Percentiles rank a stretch among this genome's conserved stretches.
Conservation (phyloP, 2,113 vertebrate genomes). For the Cyprinodon brontotheroides region DNA sequence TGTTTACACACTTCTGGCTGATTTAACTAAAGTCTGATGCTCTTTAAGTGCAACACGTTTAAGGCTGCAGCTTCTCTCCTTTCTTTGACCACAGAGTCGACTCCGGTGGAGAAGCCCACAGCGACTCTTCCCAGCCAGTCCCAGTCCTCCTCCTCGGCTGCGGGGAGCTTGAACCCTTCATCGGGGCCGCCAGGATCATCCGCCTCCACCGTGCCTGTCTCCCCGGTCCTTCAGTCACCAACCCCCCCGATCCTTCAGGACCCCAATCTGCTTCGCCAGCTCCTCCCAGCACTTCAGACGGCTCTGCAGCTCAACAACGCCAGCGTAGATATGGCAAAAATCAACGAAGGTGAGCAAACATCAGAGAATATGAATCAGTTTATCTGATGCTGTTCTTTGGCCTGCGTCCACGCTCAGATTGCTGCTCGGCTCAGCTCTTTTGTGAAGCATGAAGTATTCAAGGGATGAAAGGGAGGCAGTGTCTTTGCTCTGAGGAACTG, state of each 20-base stretch:
- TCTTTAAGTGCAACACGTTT: neutral
- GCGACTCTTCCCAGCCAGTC: conserved; percentile 83
- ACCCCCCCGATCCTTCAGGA: conserved; percentile 95
- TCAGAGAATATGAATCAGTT: neutral
- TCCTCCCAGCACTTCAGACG: conserved; percentile 96
- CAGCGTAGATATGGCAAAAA: conserved; percentile 98
- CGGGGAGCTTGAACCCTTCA: conserved; percentile 82
- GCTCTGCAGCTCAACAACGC: conserved; percentile 98
- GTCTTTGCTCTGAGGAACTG: too few species aligned
- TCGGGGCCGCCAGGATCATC: conserved; percentile 76
- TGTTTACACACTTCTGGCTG: too few species aligned
- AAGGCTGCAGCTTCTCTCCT: neutral
- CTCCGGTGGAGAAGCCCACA: conserved; percentile 88
- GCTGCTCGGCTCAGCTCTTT: neutral
- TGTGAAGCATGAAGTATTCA: too few species aligned
- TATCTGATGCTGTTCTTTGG: neutral
- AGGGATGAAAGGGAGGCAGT: too few species aligned
- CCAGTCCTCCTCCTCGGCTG: conserved; percentile 84
- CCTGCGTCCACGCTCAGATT: neutral
- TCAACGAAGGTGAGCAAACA: conserved; percentile 90
- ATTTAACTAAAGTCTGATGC: neutral
- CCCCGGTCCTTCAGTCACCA: conserved; percentile 93
- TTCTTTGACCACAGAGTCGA: conserved; percentile 81
- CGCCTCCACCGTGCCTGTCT: conserved; percentile 91
- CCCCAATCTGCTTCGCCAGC: conserved; percentile 94